phyloP scores from a whole-genome alignment of 2,888 invertebrate species.

The Lamellibrachia columna region DNA sequence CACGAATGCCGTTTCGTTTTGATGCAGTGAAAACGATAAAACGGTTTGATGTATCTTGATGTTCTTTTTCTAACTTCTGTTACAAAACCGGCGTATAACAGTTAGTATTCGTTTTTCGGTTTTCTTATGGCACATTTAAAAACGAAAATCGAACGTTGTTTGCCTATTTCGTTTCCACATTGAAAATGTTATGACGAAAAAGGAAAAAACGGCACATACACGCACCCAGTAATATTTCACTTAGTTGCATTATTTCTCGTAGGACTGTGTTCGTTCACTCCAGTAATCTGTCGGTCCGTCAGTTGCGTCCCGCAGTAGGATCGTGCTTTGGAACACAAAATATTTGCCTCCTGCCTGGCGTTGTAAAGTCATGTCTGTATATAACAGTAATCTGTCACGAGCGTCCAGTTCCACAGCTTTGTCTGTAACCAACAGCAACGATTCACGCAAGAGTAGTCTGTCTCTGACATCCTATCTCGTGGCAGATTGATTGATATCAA shows the following conservation, averaged over 20 bases:
- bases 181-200: no score
- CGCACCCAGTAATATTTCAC: background rate
- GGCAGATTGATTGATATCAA: background rate
- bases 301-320: background rate
- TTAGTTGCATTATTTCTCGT: background rate
- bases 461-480: background rate
- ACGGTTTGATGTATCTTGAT: no score
- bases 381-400: background rate
- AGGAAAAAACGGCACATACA: no score
- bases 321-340: background rate
- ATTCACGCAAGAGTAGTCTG: background rate
- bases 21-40: no score
- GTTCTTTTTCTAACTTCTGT: no score
- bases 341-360: background rate
- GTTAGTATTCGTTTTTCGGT: no score
- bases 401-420: background rate
- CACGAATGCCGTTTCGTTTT: no score
- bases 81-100: no score
- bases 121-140: no score
- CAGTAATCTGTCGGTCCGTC: background rate
- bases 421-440: constrained; percentile 9
- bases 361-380: background rate
- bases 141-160: no score
- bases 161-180: no score
- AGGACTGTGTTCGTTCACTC: background rate